Conservation (phyloP, 30 jellyfish, hydroid and myxozoan species). For the Turritopsis rubra region DNA sequence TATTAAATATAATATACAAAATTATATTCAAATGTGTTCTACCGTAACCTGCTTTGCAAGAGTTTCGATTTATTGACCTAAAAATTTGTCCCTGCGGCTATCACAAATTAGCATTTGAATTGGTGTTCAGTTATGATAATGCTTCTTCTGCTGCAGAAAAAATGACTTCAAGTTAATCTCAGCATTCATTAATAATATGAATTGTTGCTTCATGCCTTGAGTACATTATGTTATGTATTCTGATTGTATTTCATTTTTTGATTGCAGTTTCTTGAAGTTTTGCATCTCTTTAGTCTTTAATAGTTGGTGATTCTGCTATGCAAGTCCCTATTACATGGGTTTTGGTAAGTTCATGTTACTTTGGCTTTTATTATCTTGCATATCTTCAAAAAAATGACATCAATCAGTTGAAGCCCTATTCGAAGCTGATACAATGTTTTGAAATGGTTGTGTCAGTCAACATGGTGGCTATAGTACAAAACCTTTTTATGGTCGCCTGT, state of each 20-base stretch:
- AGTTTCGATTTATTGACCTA: no score
- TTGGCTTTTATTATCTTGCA: neutral
- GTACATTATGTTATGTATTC: no score
- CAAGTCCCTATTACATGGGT: constrained; percentile 94
- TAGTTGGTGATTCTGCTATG: constrained; percentile 86
- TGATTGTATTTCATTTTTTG: no score
- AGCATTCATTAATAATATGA: constrained; percentile 29
- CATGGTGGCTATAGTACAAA: constrained; percentile 18
- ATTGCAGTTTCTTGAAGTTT: neutral
- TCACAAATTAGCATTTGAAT: neutral
- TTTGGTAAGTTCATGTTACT: constrained; percentile 44
- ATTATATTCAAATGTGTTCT: no score
- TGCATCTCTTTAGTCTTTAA: constrained; percentile 50
- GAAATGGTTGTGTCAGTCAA: constrained; percentile 24
- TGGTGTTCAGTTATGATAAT: constrained; percentile 35
- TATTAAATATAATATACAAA: no score
- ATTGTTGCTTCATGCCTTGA: constrained; percentile 61
- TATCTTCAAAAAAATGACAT: no score
- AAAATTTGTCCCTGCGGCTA: neutral
- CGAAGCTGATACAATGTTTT: constrained; percentile 21
- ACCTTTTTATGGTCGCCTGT: constrained; percentile 33
- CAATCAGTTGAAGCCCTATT: neutral
- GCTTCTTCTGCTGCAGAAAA: constrained; percentile 10
- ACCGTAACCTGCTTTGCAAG: neutral
- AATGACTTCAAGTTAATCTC: constrained; percentile 40